Conservation (phyloP, 2,888 invertebrate genomes). For the Pammene fasciana region DNA sequence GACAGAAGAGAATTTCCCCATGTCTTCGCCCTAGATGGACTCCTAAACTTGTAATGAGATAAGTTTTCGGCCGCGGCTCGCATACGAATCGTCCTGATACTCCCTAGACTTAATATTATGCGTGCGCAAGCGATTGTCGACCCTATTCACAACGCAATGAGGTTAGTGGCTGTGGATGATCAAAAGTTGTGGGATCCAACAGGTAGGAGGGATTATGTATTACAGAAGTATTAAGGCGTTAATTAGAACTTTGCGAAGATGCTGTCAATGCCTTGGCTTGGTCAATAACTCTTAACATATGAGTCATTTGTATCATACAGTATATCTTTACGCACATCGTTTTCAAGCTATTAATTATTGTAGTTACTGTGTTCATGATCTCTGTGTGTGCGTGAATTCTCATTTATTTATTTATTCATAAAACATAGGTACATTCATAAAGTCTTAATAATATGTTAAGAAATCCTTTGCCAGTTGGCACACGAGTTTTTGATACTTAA, state of each 20-base stretch:
- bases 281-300: too few relatives aligned
- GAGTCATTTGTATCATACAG: too few relatives aligned
- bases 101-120: constrained; percentile 20
- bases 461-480: too few relatives aligned
- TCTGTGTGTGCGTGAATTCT: too few relatives aligned
- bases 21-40: constrained; percentile 10
- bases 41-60: constrained; percentile 55
- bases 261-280: not conserved
- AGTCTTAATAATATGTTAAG: too few relatives aligned
- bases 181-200: constrained; percentile 1
- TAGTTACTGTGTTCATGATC: too few relatives aligned
- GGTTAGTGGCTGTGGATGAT: not conserved
- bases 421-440: too few relatives aligned
- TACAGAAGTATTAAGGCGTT: constrained; percentile 11
- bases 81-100: constrained; percentile 52
- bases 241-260: not conserved
- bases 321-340: too few relatives aligned
- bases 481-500: too few relatives aligned
- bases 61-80: constrained; percentile 56
- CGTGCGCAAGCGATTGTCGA: constrained; percentile 6
- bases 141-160: not conserved
- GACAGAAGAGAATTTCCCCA: not conserved
- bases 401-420: too few relatives aligned
- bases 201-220: not conserved
- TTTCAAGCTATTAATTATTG: too few relatives aligned